phyloP scores from a whole-genome alignment of 1,140 invertebrate species.

The Rhizoglyphus robini region DNA sequence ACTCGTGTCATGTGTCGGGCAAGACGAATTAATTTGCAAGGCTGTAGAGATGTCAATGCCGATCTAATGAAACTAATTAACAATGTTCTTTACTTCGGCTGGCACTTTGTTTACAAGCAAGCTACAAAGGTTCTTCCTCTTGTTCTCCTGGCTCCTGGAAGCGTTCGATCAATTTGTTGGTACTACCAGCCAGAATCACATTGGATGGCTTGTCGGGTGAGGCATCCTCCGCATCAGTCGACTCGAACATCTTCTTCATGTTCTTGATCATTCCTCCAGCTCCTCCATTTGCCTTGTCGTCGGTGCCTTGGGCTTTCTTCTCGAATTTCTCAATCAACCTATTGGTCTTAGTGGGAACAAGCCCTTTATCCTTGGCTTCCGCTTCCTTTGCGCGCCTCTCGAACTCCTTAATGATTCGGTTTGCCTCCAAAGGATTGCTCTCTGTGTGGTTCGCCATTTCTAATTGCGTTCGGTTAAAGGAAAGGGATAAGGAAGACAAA shows the following conservation, averaged over 20 bases:
- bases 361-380: background rate
- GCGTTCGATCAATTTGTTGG: constrained; percentile 7
- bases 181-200: background rate
- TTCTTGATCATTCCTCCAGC: background rate
- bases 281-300: background rate
- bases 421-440: background rate
- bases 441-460: background rate
- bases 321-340: constrained; percentile 10
- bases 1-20: too few relatives aligned
- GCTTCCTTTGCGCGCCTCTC: constrained; percentile 3
- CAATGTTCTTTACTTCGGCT: too few relatives aligned
- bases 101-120: too few relatives aligned
- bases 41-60: too few relatives aligned
- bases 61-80: too few relatives aligned
- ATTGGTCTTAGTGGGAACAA: background rate
- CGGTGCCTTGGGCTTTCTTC: constrained; percentile 1
- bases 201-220: background rate
- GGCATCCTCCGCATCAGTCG: background rate
- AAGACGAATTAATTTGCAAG: too few relatives aligned
- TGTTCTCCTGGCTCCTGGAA: background rate
- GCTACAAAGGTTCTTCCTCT: background rate
- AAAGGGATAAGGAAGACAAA: too few relatives aligned
- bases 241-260: constrained; percentile 6
- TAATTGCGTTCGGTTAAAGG: background rate
- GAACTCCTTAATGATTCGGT: constrained; percentile 3